Evolutionary conservation across 1,140 invertebrate genomes (phyloP).

Genomic region (Micrasema minimum): DNA sequence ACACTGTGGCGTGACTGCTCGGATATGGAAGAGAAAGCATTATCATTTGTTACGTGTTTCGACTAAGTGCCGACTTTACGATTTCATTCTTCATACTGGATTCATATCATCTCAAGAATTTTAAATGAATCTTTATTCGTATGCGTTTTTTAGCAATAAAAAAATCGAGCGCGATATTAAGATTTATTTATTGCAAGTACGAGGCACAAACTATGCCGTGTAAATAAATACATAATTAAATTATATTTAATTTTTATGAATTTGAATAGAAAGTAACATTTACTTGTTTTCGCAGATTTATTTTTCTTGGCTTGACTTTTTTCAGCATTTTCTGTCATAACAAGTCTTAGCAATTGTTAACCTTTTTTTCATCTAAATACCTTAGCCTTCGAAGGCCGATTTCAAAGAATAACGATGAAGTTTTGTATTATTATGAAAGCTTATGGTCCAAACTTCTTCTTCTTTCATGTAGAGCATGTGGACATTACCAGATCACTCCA

Average conservation of each 20-base stretch:
- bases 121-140: background rate
- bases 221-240: background rate
- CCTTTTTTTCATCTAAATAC: too few species aligned
- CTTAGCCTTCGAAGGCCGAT: too few species aligned
- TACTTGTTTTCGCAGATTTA: too few species aligned
- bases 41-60: constrained; percentile 26
- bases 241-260: background rate
- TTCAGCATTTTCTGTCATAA: too few species aligned
- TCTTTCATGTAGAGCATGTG: too few species aligned
- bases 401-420: too few species aligned
- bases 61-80: background rate
- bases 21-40: constrained; percentile 36
- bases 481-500: too few species aligned
- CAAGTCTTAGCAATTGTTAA: too few species aligned
- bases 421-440: too few species aligned
- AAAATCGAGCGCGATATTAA: background rate
- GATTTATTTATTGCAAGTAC: background rate
- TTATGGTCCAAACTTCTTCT: too few species aligned
- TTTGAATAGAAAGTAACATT: too few species aligned
- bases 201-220: background rate
- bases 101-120: constrained; percentile 2
- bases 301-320: too few species aligned
- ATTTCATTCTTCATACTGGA: constrained; percentile 14
- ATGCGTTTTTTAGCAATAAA: background rate
- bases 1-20: constrained; percentile 23